Evolutionary conservation across 2,113 vertebrate species (phyloP).

Genomic region (Tachysurus fulvidraco): DNA sequence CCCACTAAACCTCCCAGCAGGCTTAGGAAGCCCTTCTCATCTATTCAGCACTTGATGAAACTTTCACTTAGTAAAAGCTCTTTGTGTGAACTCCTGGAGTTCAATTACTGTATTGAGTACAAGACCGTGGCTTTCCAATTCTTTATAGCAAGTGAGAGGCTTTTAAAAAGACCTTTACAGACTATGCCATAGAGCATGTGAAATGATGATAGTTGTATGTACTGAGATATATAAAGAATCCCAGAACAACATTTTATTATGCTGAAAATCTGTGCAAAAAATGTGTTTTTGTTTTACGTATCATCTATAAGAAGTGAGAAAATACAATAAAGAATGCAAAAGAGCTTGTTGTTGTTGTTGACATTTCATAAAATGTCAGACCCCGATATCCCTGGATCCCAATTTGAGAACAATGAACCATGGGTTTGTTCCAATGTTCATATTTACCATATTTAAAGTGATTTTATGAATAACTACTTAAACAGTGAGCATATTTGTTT

Average conservation of each 20-base stretch:
- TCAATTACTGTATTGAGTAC: background rate
- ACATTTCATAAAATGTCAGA: background rate
- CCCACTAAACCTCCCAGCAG: conserved; percentile 28
- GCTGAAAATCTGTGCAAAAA: background rate
- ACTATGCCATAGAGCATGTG: background rate
- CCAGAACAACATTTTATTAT: background rate
- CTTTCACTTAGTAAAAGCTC: conserved; percentile 3
- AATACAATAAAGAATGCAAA: background rate
- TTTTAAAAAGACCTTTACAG: conserved; percentile 14
- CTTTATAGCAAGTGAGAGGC: background rate
- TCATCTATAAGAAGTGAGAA: background rate
- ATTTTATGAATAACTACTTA: background rate
- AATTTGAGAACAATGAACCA: background rate
- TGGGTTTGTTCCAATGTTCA: background rate
- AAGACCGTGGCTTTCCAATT: background rate
- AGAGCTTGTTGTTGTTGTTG: background rate
- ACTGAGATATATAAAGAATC: background rate
- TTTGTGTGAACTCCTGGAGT: conserved; percentile 16
- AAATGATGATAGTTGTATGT: background rate
- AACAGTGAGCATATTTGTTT: background rate
- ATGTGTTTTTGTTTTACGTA: background rate
- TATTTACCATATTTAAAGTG: background rate
- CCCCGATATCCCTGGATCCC: background rate
- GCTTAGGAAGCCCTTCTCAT: conserved; percentile 10
- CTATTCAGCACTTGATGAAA: conserved; percentile 6